These are phyloP conservation scores for Meriones unguiculatus DNA, from an alignment of 2,113 vertebrate genomes.

Conservation along the genomic window DNA sequence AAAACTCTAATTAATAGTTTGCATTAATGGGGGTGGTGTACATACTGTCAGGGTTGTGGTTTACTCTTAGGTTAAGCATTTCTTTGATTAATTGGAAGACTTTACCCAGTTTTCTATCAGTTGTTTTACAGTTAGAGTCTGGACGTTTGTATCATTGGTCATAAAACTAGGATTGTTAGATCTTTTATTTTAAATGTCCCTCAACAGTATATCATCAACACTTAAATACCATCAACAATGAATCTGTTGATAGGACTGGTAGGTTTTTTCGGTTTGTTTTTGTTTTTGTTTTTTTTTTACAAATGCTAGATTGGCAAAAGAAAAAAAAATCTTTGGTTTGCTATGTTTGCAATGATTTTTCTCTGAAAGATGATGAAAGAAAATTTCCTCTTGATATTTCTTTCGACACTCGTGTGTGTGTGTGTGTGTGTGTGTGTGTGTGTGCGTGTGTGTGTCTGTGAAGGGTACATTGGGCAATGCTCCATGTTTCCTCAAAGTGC, in stretches of 20 bases:
- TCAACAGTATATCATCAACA: too few species aligned
- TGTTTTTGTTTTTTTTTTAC: not conserved
- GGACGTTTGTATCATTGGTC: not conserved
- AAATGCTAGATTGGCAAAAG: not conserved
- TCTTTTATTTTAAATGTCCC: too few species aligned
- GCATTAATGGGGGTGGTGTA: not conserved
- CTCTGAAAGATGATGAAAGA: not conserved
- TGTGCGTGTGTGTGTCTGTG: not conserved
- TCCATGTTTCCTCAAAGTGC: not conserved
- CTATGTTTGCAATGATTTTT: constrained; percentile 32
- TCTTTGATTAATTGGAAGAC: constrained; percentile 38
- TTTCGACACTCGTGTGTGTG: not conserved
- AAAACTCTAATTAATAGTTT: not conserved
- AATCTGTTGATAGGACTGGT: not conserved
- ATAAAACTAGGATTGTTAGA: not conserved
- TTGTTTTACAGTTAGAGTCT: not conserved
- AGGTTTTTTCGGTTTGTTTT: too few species aligned
- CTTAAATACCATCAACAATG: not conserved
- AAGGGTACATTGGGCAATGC: not conserved
- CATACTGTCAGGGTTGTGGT: not conserved
- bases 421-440: not conserved
- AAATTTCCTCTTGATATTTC: constrained; percentile 9
- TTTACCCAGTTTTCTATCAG: not conserved
- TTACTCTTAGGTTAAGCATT: constrained; percentile 36
- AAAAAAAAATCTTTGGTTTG: not conserved